These are phyloP conservation scores for Lepidurus couesii DNA, from an alignment of 1,140 invertebrate genomes.

Conservation along the genomic window DNA sequence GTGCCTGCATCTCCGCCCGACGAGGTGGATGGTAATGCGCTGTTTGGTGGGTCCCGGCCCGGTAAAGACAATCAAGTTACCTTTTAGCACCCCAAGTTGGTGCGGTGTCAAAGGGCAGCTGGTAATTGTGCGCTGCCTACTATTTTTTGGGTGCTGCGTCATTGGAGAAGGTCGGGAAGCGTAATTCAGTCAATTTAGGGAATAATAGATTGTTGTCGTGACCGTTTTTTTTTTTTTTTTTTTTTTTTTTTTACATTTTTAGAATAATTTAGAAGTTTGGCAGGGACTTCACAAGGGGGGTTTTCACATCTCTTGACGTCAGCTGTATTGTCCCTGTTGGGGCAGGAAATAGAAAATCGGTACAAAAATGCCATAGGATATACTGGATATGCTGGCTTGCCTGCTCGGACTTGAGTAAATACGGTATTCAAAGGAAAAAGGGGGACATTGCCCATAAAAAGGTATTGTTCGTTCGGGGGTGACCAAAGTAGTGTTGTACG, in stretches of 20 bases:
- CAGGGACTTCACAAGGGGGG: not conserved
- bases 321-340: constrained; percentile 13
- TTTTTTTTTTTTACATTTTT: not conserved
- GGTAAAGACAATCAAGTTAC: not conserved
- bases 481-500: not conserved
- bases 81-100: not conserved
- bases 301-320: not conserved
- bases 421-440: not conserved
- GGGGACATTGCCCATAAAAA: constrained; percentile 12
- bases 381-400: not conserved
- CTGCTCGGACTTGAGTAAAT: not conserved
- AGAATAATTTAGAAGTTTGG: not conserved
- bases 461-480: constrained; percentile 4
- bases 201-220: not conserved
- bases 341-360: not conserved
- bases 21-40: not conserved
- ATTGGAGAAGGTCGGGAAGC: not conserved
- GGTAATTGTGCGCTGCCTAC: not conserved
- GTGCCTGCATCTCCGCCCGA: not conserved
- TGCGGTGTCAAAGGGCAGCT: not conserved
- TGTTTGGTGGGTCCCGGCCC: not conserved
- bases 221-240: too few species aligned
- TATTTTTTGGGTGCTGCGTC: not conserved
- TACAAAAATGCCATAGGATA: not conserved
- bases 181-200: not conserved